Percentiles rank a stretch among this genome's conserved stretches.
Conservation (phyloP, 2,113 vertebrate genomes). For the Tricholaema leucomelas region DNA sequence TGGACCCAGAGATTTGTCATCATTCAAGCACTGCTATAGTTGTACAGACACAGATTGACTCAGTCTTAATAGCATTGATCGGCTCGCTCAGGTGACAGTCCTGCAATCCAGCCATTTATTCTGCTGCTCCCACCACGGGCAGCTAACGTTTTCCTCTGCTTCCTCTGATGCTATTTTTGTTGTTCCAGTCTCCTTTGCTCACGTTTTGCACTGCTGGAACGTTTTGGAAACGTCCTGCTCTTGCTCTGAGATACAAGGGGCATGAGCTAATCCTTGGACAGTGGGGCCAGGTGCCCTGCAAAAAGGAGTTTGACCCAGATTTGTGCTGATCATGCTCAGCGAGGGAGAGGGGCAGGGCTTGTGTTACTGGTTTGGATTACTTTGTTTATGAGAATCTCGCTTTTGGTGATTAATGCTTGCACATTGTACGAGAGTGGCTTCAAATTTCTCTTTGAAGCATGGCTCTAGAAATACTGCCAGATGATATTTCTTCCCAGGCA, state of each 20-base stretch:
- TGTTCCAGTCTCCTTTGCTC: not conserved
- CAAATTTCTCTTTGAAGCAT: not conserved
- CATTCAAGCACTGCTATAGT: not conserved
- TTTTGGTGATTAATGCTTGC: conserved; percentile 13
- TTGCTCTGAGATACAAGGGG: not conserved
- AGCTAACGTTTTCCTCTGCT: not conserved
- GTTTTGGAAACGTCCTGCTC: not conserved
- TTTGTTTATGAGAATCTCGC: not conserved
- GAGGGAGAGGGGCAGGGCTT: not conserved
- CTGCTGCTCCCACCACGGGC: not conserved
- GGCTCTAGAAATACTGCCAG: conserved; percentile 13
- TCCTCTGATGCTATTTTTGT: not conserved
- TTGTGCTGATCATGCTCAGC: not conserved
- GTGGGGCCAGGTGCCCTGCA: not conserved
- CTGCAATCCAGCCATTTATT: not conserved
- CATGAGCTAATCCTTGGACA: not conserved
- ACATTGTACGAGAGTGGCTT: not conserved
- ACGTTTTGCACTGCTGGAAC: rapidly evolving
- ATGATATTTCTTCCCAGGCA: conserved; percentile 14
- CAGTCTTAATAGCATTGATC: not conserved
- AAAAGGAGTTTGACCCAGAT: not conserved
- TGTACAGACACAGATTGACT: not conserved
- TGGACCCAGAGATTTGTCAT: conserved; percentile 16
- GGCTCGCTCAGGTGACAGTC: not conserved
- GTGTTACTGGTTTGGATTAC: conserved; percentile 14